Percentiles rank a stretch among this genome's conserved stretches.
Conservation (phyloP, 1,140 invertebrate genomes). For the Microplitis demolitor region DNA sequence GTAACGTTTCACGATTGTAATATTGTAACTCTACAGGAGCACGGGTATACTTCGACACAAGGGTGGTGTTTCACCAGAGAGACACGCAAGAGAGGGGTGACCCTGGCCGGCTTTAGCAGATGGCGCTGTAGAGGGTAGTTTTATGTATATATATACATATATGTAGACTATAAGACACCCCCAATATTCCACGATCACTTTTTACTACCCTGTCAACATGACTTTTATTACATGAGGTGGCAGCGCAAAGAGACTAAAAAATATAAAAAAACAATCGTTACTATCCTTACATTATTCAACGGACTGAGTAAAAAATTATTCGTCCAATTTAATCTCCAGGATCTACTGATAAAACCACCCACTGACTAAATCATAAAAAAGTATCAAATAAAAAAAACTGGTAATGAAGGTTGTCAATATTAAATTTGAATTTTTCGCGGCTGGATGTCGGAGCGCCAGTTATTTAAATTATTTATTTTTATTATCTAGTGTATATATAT, state of each 20-base stretch:
- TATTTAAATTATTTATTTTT: too few relatives aligned
- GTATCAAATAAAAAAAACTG: too few relatives aligned
- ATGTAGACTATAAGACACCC: not conserved
- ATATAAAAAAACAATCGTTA: not conserved
- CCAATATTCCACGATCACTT: not conserved
- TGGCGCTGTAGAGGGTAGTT: not conserved
- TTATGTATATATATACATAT: not conserved
- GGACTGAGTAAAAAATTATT: not conserved
- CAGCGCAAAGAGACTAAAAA: not conserved
- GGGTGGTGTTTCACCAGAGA: constrained; percentile 13
- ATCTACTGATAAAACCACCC: not conserved
- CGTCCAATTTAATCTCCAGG: not conserved
- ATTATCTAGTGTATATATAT: too few relatives aligned
- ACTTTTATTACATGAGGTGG: not conserved
- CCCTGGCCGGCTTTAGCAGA: not conserved
- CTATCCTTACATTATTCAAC: not conserved
- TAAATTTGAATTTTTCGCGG: too few relatives aligned
- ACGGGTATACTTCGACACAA: not conserved
- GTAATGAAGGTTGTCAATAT: too few relatives aligned
- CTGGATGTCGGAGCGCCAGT: too few relatives aligned
- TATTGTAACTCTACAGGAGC: not conserved
- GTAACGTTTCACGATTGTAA: constrained; percentile 1
- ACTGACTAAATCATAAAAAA: too few relatives aligned
- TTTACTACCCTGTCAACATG: constrained; percentile 5
- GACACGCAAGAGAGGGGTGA: constrained; percentile 3